Base-by-base conservation (phyloP, 2,113 vertebrate species). In the Choloepus hoffmanni region DNA sequence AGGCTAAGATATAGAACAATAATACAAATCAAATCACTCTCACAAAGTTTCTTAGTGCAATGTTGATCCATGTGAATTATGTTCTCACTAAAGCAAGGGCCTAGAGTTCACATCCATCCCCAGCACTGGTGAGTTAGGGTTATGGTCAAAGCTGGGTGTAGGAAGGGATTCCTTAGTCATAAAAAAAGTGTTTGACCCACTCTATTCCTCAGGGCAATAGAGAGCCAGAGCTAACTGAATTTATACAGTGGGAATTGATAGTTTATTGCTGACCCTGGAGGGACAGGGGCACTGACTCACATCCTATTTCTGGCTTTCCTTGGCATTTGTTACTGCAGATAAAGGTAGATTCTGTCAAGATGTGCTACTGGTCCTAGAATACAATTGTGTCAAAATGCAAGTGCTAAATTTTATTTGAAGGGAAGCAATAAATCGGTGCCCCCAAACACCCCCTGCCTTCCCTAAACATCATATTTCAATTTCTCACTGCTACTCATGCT, bases 111-210 rank as follows among this genome's bases (percentile, higher is more conserved):
- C 94, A 96, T 89, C 45, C 19, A 0, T 78, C 86, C 65, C 95
- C 84, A 86, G 88, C 23, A 7, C 5, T 82, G 76, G 94, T 97
- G 96, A 97, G 77, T 94, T 93, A 97, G 74, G 96, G 60, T 91
- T 97, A 72, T 45, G 94, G 93, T 96, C 94, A 92, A 45, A 79
- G 68, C 11, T 7, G 1, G 82, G 68, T 79, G 36, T 94, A 76
- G 48, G n/a, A 5, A 85, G 93, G 76, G 86, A 96, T 95, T 94
- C 97, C 96, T 97, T 48, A 82, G 89, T 96, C 3, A 1, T 97
- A 98, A 98, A 98, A 91, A 96, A 97, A 97, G 77, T 79, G 70
- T 97, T 98, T 98, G 97, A 98, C 97, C 97, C 18, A 4, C 95
- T 97, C 82, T 90, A 3, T 95, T 98, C 96, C 96, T 96, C 87